phyloP scores from a whole-genome alignment of 92 coral and sea anemone species.

The Galaxea fascicularis region DNA sequence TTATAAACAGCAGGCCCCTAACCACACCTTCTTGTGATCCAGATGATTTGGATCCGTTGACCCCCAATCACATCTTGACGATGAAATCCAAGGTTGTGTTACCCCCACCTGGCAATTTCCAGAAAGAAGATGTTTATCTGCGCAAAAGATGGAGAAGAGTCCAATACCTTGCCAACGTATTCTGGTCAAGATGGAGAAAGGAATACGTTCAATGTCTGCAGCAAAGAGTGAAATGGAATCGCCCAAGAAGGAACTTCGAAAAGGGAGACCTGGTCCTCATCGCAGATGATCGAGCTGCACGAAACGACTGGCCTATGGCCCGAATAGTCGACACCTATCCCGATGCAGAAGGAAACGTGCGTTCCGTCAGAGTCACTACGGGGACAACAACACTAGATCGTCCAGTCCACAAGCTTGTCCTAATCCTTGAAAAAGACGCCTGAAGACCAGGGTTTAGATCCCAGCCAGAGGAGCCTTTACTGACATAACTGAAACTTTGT shows the following conservation, averaged over 20 bases:
- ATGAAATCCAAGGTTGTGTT: no score
- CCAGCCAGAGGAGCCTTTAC: background rate
- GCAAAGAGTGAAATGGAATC: background rate
- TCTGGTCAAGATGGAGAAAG: conserved; percentile 41
- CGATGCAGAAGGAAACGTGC: no score
- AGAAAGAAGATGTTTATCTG: no score
- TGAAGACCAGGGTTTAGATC: background rate
- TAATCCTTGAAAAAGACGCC: background rate
- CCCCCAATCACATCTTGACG: no score
- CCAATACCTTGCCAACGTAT: conserved; percentile 19
- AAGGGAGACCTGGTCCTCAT: background rate
- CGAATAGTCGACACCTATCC: no score
- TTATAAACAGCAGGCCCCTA: no score
- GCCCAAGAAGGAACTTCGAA: background rate
- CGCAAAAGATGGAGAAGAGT: conserved; percentile 17
- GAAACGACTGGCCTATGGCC: background rate
- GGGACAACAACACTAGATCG: no score
- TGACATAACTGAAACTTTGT: background rate
- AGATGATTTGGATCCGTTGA: no score
- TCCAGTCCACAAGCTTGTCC: no score
- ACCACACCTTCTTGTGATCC: no score
- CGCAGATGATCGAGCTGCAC: background rate
- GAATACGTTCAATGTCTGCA: conserved; percentile 33
- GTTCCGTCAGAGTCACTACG: no score
- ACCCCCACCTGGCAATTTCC: no score